Conservation (phyloP, 23 tunicate species). For the Oikopleura albicans region DNA sequence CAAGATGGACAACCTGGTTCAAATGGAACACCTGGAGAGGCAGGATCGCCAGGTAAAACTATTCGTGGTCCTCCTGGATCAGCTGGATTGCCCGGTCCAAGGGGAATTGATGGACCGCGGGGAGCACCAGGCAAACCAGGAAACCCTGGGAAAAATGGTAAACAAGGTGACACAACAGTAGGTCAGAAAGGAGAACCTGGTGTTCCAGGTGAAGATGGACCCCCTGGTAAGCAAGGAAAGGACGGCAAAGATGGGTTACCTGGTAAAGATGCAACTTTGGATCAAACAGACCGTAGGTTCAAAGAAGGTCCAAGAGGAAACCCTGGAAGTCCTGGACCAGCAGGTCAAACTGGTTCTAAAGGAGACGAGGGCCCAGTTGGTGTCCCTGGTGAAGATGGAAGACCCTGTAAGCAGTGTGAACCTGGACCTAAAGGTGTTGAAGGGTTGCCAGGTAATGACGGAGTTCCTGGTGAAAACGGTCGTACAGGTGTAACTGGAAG, state of each 20-base stretch:
- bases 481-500: constrained; percentile 27
- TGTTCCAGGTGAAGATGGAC: constrained; percentile 23
- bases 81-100: not conserved
- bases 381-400: constrained; percentile 24
- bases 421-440: constrained; percentile 11
- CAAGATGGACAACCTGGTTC: constrained; percentile 17
- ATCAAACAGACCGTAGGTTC: not conserved
- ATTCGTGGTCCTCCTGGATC: constrained; percentile 13
- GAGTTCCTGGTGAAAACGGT: constrained; percentile 33
- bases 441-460: constrained; percentile 32
- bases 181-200: constrained; percentile 17
- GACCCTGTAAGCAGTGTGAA: constrained; percentile 27
- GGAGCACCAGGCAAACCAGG: constrained; percentile 31
- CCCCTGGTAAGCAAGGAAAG: constrained; percentile 4
- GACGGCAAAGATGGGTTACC: constrained; percentile 33
- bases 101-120: constrained; percentile 15
- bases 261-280: constrained; percentile 36
- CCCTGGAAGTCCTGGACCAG: constrained; percentile 7
- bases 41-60: not conserved
- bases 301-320: constrained; percentile 18
- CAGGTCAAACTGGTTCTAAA: not conserved
- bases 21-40: constrained; percentile 12
- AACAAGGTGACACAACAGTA: not conserved
- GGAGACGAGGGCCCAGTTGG: not conserved
- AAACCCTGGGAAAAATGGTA: constrained; percentile 20